Conservation (phyloP, 2,797 vertebrate species). For the Lemur catta region DNA sequence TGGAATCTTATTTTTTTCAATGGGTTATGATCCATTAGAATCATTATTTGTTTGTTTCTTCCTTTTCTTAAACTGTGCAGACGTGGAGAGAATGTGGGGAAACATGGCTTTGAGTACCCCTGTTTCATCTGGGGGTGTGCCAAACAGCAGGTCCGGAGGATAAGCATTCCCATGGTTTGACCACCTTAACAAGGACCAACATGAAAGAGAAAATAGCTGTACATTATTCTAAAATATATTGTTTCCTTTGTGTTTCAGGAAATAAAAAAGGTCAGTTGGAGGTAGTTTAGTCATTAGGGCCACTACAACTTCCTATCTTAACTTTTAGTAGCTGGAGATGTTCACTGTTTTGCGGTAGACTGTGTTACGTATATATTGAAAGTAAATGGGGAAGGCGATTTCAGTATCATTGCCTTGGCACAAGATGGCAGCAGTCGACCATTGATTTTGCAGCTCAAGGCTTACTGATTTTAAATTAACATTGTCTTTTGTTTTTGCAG, state of each 20-base stretch:
- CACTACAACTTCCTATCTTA: background rate
- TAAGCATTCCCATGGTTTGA: background rate
- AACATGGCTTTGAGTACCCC: background rate
- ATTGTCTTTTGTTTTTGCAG: conserved; percentile 85
- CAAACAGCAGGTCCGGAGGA: background rate
- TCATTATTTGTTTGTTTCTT: background rate
- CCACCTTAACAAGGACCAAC: background rate
- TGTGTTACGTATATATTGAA: background rate
- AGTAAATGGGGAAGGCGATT: background rate
- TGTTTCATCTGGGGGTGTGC: background rate
- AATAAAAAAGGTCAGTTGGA: background rate
- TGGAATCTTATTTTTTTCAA: background rate
- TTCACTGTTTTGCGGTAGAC: background rate
- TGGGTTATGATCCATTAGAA: background rate
- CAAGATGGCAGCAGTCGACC: conserved; percentile 85
- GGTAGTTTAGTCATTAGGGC: background rate
- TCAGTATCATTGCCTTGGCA: conserved; percentile 63
- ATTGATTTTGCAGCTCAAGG: background rate
- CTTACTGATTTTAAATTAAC: background rate
- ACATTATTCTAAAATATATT: background rate
- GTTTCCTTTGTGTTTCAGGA: conserved; percentile 14
- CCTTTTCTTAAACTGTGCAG: background rate
- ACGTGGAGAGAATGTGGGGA: background rate
- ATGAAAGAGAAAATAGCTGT: background rate
- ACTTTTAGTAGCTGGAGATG: background rate